phyloP scores from a whole-genome alignment of 1,140 invertebrate species.

The Neoseiulus cucumeris region DNA sequence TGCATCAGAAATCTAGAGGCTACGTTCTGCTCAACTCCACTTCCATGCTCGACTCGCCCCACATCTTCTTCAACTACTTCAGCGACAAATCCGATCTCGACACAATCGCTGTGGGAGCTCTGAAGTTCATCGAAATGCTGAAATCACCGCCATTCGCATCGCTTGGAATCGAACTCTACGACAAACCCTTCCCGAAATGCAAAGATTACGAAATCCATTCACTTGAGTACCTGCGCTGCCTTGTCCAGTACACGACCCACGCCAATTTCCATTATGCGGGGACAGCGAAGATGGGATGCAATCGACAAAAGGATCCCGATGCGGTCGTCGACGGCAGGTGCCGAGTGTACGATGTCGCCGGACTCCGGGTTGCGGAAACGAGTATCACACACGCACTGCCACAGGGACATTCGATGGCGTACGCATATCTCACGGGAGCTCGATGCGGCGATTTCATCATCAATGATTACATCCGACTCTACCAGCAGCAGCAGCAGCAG shows the following conservation, averaged over 20 bases:
- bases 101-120: background rate
- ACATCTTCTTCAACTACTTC: constrained; percentile 7
- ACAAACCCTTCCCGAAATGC: background rate
- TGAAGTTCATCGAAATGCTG: background rate
- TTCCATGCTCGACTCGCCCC: background rate
- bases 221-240: background rate
- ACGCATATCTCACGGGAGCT: background rate
- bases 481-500: no score
- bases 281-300: constrained; percentile 4
- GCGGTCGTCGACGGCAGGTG: background rate
- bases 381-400: background rate
- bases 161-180: background rate
- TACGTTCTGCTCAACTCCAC: background rate
- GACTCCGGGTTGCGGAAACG: background rate
- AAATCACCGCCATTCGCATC: background rate
- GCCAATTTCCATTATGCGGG: constrained; percentile 1
- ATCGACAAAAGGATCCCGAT: background rate
- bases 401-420: constrained; percentile 1
- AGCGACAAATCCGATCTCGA: constrained; percentile 6
- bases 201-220: background rate
- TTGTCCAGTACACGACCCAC: constrained; percentile 1
- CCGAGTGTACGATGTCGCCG: background rate
- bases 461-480: background rate
- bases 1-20: constrained; percentile 1
- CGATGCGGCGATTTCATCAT: background rate